phyloP scores from a whole-genome alignment of 2,113 vertebrate species.

The Microcebus jonahi region DNA sequence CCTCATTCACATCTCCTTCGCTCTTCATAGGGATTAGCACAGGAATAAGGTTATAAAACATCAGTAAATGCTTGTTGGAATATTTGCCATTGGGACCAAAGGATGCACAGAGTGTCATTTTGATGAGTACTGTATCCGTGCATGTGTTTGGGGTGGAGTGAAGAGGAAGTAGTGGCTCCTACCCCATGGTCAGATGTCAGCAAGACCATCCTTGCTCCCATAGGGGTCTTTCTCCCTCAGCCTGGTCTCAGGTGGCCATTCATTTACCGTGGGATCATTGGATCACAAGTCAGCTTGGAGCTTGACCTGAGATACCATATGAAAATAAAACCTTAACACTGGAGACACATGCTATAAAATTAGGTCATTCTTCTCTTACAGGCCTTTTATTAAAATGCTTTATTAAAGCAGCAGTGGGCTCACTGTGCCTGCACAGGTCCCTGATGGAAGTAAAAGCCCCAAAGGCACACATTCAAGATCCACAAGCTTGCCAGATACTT shows the following conservation, averaged over 20 bases:
- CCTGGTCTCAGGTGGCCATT: neutral
- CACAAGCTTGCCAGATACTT: neutral
- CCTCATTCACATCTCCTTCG: neutral
- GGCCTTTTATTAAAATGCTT: neutral
- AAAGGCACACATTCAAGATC: neutral
- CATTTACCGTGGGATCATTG: neutral
- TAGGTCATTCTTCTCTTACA: neutral
- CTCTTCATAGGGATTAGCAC: neutral
- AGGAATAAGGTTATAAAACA: neutral
- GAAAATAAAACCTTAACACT: neutral
- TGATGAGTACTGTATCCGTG: neutral
- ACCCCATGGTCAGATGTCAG: neutral
- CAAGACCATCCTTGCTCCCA: neutral
- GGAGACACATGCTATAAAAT: neutral
- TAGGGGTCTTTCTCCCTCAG: neutral
- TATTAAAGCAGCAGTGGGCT: neutral
- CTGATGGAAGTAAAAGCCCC: neutral
- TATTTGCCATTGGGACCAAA: neutral
- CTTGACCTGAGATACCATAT: neutral
- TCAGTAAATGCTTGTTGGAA: neutral
- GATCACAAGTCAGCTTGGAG: neutral
- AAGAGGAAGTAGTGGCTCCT: neutral
- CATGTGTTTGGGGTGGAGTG: neutral
- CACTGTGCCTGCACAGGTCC: neutral
- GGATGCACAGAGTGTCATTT: neutral